Base-by-base conservation (phyloP, 2,113 vertebrate species). In the Hydropotes inermis region DNA sequence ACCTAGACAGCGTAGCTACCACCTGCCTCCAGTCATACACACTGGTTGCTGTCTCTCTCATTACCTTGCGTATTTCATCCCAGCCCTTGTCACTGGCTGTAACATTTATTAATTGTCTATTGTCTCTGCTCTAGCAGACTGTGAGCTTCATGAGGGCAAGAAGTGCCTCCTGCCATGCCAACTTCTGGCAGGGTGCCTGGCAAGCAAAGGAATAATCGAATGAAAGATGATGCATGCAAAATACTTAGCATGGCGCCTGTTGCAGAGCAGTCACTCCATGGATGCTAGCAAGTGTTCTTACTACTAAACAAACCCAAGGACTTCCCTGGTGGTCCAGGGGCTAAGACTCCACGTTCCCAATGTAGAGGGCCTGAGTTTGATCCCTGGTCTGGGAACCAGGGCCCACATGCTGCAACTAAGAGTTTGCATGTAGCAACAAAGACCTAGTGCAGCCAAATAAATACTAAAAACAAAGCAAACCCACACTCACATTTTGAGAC, bases 211-310 rank as follows among this genome's bases (percentile, higher is more conserved):
- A 60, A 28, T 52, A 12, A 39, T 23, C 1, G 3, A 12, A 33
- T 1, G 36, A 36, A 30, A 55, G 50, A 16, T 0, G 25, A 15
- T 0, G 30, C 45, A 2, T 19, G 4, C 9, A 30, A 39, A 57
- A 8, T 5, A 54, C 79, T 57, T 12, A 27, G n/a, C 43, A 1
- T 16, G 0, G 67, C 0, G 2, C 70, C 52, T 8, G 19, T 45
- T 8, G 9, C 85, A 0, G 14, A 70, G 70, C 36, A 27, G 5
- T 6, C 1, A 7, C 54, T 58, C 14, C 1, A 4, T 1, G 8
- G 28, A 33, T 7, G 45, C 30, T 5, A 7, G 23, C 54, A 0
- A 6, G 28, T 7, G 19, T 55, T 23, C 76, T 39, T 3, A 50
- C 25, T 30, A 33, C 82, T 19, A 16, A 39, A 16, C 54, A 79